A percentile compares a stretch with the other conserved stretches of the same genome.
phyloP scores from a whole-genome alignment of 2,113 vertebrate genomes.

The Riparia riparia region DNA sequence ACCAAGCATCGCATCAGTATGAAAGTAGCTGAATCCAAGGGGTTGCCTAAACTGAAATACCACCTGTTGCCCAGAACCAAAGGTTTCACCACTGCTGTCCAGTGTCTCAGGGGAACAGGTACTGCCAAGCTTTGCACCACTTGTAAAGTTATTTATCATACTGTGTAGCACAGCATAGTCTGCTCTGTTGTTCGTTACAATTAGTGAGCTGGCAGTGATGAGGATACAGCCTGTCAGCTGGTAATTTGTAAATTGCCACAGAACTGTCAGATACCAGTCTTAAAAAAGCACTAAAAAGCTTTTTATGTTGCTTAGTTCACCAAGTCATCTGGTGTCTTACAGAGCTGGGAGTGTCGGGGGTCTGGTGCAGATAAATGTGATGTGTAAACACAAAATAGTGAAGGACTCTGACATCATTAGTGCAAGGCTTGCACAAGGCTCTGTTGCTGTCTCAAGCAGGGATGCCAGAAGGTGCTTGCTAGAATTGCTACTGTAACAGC shows the following conservation, averaged over 20 bases:
- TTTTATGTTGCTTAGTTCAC: neutral
- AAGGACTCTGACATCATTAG: neutral
- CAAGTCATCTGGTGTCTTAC: neutral
- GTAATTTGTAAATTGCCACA: neutral
- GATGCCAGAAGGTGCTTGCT: neutral
- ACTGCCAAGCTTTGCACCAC: neutral
- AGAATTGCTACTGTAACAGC: neutral
- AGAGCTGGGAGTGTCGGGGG: neutral
- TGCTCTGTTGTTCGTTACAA: neutral
- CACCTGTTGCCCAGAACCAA: constrained; percentile 96
- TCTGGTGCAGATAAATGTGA: neutral
- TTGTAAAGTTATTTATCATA: neutral
- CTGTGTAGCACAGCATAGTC: neutral
- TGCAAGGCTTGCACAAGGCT: neutral
- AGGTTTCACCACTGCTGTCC: constrained; percentile 96
- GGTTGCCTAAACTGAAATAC: constrained; percentile 92
- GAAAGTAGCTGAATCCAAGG: constrained; percentile 96
- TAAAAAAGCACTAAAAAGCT: neutral
- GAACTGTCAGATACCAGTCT: neutral
- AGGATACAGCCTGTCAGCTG: neutral
- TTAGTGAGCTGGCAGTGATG: neutral
- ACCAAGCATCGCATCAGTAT: constrained; percentile 97
- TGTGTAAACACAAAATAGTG: neutral
- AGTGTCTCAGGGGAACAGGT: constrained; percentile 97
- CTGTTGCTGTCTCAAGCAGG: neutral